A percentile compares a stretch with the other conserved stretches of the same genome.
phyloP scores from a whole-genome alignment of 1,140 invertebrate genomes.

The Steinernema feltiae region DNA sequence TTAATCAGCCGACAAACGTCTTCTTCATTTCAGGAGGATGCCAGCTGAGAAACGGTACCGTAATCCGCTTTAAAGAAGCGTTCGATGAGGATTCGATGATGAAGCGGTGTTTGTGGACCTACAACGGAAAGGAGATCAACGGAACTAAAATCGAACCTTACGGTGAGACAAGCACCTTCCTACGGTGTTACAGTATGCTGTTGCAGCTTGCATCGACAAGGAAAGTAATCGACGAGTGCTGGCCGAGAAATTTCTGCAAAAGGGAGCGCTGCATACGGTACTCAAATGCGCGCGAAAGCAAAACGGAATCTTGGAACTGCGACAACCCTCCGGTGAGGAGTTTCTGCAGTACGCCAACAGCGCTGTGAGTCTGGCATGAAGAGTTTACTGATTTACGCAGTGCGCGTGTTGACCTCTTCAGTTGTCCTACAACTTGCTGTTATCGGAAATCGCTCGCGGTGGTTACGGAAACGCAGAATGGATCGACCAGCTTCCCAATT shows the following conservation, averaged over 20 bases:
- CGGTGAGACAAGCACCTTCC: too few relatives aligned
- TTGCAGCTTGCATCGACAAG: not conserved
- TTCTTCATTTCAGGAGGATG: not conserved
- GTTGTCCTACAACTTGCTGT: not conserved
- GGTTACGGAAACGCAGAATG: not conserved
- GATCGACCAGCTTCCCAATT: not conserved
- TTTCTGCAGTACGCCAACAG: slow-evolving; percentile 9
- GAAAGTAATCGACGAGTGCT: not conserved
- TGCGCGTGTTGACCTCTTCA: too few relatives aligned
- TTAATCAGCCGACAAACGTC: not conserved
- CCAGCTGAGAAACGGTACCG: not conserved
- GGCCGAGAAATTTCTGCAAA: not conserved
- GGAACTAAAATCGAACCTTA: not conserved
- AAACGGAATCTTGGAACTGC: not conserved
- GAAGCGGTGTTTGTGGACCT: not conserved
- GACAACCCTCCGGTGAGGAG: not conserved
- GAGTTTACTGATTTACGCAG: not conserved
- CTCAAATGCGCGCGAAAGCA: not conserved
- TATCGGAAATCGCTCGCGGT: not conserved
- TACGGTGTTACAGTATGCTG: too few relatives aligned
- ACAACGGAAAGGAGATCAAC: not conserved
- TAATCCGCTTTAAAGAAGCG: not conserved
- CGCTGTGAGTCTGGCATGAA: not conserved
- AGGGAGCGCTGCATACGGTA: not conserved
- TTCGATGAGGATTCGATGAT: not conserved